Evolutionary conservation across 1,140 invertebrate genomes (phyloP), one percentile per base, ranked within the genome.

Genomic region (Venustaconcha ellipsiformis): DNA sequence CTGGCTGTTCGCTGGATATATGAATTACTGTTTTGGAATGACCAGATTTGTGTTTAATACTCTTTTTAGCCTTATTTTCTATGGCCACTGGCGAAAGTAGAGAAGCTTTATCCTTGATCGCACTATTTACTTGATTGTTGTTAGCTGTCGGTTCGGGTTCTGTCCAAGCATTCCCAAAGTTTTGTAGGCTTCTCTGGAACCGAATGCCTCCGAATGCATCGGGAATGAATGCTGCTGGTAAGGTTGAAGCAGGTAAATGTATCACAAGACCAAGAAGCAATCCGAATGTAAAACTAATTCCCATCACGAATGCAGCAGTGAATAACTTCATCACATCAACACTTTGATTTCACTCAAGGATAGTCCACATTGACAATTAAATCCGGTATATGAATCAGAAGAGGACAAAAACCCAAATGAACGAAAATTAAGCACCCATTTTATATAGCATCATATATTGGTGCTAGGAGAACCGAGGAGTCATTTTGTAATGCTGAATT

Each of bases 281-380:
- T 14, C 86, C 88, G 15, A 87, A 72, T 18, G 82, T 84, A 75
- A 89, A 89, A 59, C 82, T 83, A 48, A 89, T 79, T 59, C 88
- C 86, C 59, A 82, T 81, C 88, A 88, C 88, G 59, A 84, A 78
- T 23, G 81, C 57, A 59, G 80, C 73, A 18, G 78, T 74, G 18
- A 73, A 66, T 74, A 75, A 80, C 82, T 83, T 84, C 79, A 82
- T 87, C 37, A 48, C 37, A 48, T 11, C 37, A 6, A 48, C 37
- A 6, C 37, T 48, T 48, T 48, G 37, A 48, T 6, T 48, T 48
- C 37, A 11, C 4, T 48, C 11, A 48, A 48, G 37, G 37, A 48
- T 48, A 11, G 0, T 48, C 37, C 37, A 48, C 37, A 48, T 48
- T 48, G 37, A 48, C 6, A 48, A 48, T 48, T 48, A 48, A 48